Base-by-base conservation (phyloP, 2,113 vertebrate species). In the Catharus fuscescens region DNA sequence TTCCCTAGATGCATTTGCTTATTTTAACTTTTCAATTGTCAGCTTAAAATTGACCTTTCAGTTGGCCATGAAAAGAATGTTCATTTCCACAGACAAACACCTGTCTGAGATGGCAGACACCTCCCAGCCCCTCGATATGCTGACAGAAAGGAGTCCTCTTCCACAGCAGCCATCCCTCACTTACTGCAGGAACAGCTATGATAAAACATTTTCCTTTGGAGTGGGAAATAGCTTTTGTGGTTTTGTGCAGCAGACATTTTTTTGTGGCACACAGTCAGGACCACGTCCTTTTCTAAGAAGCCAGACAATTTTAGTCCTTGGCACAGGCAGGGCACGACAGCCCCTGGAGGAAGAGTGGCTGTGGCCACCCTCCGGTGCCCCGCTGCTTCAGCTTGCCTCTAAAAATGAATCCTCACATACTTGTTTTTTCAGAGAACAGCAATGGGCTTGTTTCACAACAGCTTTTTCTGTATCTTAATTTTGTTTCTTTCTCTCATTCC, bases 361-460 rank as follows among this genome's bases (percentile, higher is more conserved):
- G 91, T 3, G n/a, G 90, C 66, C 91, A 93, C 87, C 42, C 54
- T 67, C 85, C 12, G 1, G 67, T 83, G 92, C 73, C 77, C 64
- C 34, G 4, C 71, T 92, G 92, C 45, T 96, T 78, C 73, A 95
- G 77, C 36, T 3, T 1, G 29, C 45, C 81, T 95, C 79, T 78
- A 53, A 80, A 96, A 95, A 96, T 66, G 60, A 96, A 72, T 90
- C 88, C 71, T 80, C 50, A 86, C 87, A 89, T 90, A 79, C 88
- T 95, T 89, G 69, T 87, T 95, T 95, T 96, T 93, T 12, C 77
- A 83, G 53, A 73, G 84, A 93, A 97, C 93, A 98, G 95, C 92
- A 87, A 48, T 3, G 0, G 79, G 62, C 72, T 97, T 97, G 95
- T 97, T 97, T 96, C 95, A 91, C 74, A 96, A 73, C 85, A 93